Percentiles rank a stretch among this genome's conserved stretches.
Evolutionary conservation across 2,888 invertebrate species (phyloP).

Genomic region (Meganola albula): DNA sequence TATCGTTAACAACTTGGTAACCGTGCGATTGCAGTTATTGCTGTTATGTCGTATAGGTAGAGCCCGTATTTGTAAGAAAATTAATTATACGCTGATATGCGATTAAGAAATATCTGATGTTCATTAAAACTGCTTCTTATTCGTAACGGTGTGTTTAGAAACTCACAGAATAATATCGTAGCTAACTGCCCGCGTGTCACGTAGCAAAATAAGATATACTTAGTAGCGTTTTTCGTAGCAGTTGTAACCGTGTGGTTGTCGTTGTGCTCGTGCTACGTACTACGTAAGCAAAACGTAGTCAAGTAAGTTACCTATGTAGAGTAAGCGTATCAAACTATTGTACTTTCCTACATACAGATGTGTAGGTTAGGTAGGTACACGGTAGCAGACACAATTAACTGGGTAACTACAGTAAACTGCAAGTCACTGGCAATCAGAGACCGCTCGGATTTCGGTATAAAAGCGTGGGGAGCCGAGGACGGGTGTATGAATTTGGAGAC

Average conservation of each 20-base stretch:
- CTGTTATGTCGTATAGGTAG: slow-evolving; percentile 43
- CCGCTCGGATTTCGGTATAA: slow-evolving; percentile 64
- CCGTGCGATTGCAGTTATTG: slow-evolving; percentile 47
- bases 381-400: slow-evolving; percentile 60
- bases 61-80: slow-evolving; percentile 37
- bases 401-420: slow-evolving; percentile 55
- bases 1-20: slow-evolving; percentile 60
- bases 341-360: slow-evolving; percentile 3
- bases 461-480: slow-evolving; percentile 44
- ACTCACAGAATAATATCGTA: slow-evolving; percentile 35
- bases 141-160: slow-evolving; percentile 45
- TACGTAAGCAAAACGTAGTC: slow-evolving; percentile 27
- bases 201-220: slow-evolving; percentile 30
- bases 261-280: too few relatives aligned
- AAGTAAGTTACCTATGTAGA: slow-evolving; percentile 10
- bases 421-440: slow-evolving; percentile 67
- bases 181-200: slow-evolving; percentile 23
- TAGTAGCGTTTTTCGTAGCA: slow-evolving; percentile 42
- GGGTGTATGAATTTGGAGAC: slow-evolving; percentile 42
- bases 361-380: slow-evolving; percentile 10
- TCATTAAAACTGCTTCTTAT: too few relatives aligned
- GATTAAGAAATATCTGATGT: too few relatives aligned
- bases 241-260: too few relatives aligned
- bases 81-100: slow-evolving; percentile 42
- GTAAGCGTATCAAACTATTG: slow-evolving; percentile 1